These are phyloP conservation scores for Lagopus leucura DNA, from an alignment of 2,113 vertebrate species.

Conservation along the genomic window DNA sequence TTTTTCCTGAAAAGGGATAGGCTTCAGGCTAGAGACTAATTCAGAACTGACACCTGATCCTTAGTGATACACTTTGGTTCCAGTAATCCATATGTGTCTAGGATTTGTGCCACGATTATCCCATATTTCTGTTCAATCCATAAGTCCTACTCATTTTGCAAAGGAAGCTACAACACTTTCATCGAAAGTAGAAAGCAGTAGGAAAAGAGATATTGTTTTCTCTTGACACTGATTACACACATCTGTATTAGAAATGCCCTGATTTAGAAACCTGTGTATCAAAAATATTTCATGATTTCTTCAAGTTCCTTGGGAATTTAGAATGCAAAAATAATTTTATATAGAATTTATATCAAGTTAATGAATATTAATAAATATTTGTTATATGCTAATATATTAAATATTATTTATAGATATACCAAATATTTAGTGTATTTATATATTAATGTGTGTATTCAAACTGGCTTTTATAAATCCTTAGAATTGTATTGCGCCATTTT, in stretches of 20 bases:
- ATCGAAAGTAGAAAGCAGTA: neutral
- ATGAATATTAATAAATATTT: neutral
- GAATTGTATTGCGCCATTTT: neutral
- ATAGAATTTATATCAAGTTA: neutral
- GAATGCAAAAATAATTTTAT: neutral
- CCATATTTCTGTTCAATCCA: neutral
- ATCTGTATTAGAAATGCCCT: neutral
- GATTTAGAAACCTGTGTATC: neutral
- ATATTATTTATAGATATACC: neutral
- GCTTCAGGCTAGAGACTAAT: neutral
- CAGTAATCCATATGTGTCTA: neutral
- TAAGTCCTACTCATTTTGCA: neutral
- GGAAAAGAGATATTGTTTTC: neutral
- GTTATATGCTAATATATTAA: neutral
- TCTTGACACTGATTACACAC: neutral
- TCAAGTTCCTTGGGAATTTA: neutral
- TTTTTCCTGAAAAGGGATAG: neutral
- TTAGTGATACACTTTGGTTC: neutral
- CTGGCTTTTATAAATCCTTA: neutral
- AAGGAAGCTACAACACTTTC: neutral
- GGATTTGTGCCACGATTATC: neutral
- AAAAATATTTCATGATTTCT: neutral
- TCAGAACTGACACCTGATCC: constrained; percentile 16
- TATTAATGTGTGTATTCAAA: neutral
- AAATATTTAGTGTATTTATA: neutral